Evolutionary conservation across 2,113 vertebrate species (phyloP), one percentile per base, ranked within the genome.

Genomic region (Austrofundulus limnaeus): DNA sequence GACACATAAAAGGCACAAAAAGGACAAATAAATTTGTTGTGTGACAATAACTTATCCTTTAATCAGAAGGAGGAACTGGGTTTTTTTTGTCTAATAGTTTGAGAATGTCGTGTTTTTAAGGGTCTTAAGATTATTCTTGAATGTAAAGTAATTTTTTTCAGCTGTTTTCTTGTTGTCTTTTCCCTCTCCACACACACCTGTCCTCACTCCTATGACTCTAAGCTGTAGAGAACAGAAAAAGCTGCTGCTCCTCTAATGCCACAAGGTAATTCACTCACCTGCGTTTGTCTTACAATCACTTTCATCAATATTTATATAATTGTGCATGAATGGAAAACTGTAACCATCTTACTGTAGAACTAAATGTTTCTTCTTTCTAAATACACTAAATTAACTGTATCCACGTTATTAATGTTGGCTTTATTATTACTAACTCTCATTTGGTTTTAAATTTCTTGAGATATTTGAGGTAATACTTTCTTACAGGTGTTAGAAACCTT

Each of bases 191-290:
- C 64, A 67, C 70, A 69, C 53, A 48, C 58, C 72, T 78, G 65
- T 70, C 57, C 55, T 38, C 63, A 23, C 70, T 63, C 51, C 75
- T 80, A 76, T 86, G 87, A 84, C 71, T 79, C 70, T 88, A 72
- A 87, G 78, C 72, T 66, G 61, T 77, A 58, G 54, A 78, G 78
- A 78, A 68, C 77, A 78, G 51, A 77, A 53, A 77, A 47, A 65
- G 34, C 57, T 66, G 48, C 56, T 49, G 17, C 34, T 37, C 63
- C 72, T 65, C 79, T 81, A 60, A 73, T 25, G 37, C 54, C 41
- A 45, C 62, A 82, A 90, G 90, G 90, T 91, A 92, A 91, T 86
- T 81, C n/a, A 16, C 37, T n/a, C n/a, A n/a, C 37, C 66, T 46
- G 16, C 66, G 46, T 74, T 54, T 82, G 73, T 38, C 11, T 63